phyloP scores from a whole-genome alignment of 2,797 vertebrate species.

The Xenops minutus region DNA sequence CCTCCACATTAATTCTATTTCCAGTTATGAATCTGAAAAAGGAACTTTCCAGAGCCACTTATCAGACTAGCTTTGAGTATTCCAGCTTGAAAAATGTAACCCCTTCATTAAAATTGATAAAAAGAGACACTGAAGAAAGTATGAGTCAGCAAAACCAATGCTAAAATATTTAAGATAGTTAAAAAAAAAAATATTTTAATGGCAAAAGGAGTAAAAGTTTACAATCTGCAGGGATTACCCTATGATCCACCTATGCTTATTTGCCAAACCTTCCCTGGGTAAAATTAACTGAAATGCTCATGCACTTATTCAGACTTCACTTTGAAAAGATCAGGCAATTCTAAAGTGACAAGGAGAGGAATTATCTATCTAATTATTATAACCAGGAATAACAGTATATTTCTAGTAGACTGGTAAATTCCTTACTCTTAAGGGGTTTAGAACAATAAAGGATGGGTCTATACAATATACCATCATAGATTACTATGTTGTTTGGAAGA shows the following conservation, averaged over 20 bases:
- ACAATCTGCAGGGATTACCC: not conserved
- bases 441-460: not conserved
- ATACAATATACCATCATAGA: not conserved
- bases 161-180: constrained; percentile 24
- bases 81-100: not conserved
- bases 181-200: constrained; percentile 1
- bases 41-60: not conserved
- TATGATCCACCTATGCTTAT: not conserved
- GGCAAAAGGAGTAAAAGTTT: not conserved
- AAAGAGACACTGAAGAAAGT: not conserved
- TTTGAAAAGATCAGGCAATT: not conserved
- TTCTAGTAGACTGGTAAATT: not conserved
- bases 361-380: not conserved
- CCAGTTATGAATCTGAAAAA: not conserved
- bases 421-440: not conserved
- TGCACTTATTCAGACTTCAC: not conserved
- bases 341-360: not conserved
- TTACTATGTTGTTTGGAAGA: not conserved
- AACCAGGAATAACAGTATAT: not conserved
- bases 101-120: not conserved
- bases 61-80: not conserved
- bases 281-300: not conserved
- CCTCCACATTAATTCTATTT: not conserved
- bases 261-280: not conserved
- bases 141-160: not conserved